Evolutionary conservation across 30 jellyfish, hydroid and myxozoan genomes (phyloP).

Genomic region (Cassiopea andromeda): DNA sequence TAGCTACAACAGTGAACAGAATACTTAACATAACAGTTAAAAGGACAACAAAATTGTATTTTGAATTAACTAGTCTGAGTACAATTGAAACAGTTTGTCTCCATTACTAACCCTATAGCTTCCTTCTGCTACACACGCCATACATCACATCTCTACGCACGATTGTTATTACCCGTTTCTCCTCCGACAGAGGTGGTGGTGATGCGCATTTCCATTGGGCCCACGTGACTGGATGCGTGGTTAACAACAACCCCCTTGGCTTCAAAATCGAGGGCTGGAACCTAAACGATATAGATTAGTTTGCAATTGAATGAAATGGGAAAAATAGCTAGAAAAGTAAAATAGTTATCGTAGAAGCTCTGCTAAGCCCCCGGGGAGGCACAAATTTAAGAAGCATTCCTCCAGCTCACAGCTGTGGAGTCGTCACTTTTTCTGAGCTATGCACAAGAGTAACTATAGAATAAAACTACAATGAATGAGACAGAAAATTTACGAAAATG

Average conservation of each 20-base stretch:
- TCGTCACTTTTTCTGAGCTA: no score
- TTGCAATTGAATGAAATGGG: no score
- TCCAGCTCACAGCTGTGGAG: no score
- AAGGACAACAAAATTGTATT: not conserved
- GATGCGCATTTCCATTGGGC: not conserved
- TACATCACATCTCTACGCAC: not conserved
- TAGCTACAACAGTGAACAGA: not conserved
- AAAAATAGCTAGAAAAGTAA: not conserved
- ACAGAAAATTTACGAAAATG: no score
- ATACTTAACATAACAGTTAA: not conserved
- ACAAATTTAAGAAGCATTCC: no score
- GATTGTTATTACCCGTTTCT: not conserved
- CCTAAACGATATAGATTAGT: not conserved
- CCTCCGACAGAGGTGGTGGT: not conserved
- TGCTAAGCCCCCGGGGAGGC: no score
- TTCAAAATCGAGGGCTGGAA: not conserved
- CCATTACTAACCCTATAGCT: not conserved
- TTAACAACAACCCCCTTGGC: not conserved
- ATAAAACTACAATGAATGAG: no score
- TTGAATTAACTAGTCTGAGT: not conserved
- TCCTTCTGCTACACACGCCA: not conserved
- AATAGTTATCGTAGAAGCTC: no score
- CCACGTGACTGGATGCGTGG: not conserved
- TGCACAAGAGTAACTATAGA: no score
- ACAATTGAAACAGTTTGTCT: no score